Evolutionary conservation across 2,797 vertebrate genomes (phyloP), one percentile per base, ranked within the genome.

Genomic region (Helostoma temminkii): DNA sequence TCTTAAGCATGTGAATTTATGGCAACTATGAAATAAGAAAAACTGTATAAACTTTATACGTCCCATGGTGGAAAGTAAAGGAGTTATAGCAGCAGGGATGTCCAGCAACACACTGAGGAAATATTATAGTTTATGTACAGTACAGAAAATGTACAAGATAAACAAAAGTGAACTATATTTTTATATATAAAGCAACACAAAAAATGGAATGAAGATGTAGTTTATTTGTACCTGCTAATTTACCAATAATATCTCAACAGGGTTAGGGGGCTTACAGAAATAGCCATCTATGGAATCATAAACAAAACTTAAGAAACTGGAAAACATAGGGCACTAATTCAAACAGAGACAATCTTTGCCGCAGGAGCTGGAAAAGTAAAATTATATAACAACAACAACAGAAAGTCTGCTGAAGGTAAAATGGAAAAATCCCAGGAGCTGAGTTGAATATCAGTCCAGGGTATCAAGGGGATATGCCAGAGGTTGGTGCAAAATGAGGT

Each of bases 401-500:
- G 56, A 46, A 53, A 12, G 32, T 52, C 55, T 8, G 25, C n/a
- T 71, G 49, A 53, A 49, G 65, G 75, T 63, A 49, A 60, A 30
- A 50, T 10, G 3, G 19, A 75, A 55, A 45, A 18, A 64, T 28
- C 21, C 28, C 41, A 10, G 8, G 6, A 32, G 43, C 11, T 16
- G 16, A 26, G 34, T 61, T 56, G 37, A 63, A 59, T 67, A 50
- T 62, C 19, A 41, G 28, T 70, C 43, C 19, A 24, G 47, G 28
- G 25, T 46, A 39, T 8, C 28, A 37, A 30, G 26, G 48, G 21
- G 50, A 48, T 10, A 37, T 43, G 70, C 73, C 47, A 18, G 24
- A 25, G 61, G 63, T 60, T 24, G 14, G 28, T 36, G 5, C 28
- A 34, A 3, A n/a, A 45, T 48, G 42, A 71, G 34, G 63, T 24